These are phyloP conservation scores for Propithecus perrieri DNA, from an alignment of 2,797 vertebrate species.

Conservation along the genomic window DNA sequence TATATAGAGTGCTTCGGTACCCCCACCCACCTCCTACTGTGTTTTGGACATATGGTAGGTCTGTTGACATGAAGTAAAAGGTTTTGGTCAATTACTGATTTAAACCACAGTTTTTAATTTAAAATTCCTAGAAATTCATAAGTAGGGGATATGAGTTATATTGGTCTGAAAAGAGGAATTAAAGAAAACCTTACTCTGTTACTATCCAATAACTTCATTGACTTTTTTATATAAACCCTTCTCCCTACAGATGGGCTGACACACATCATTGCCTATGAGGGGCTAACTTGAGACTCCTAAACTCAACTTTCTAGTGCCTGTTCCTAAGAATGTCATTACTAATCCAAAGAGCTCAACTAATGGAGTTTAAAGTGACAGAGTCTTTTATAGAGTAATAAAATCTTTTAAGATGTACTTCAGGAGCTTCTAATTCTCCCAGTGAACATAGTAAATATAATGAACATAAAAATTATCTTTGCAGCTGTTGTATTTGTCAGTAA, in stretches of 20 bases:
- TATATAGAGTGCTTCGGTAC: not conserved
- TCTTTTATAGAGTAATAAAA: constrained; percentile 84
- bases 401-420: constrained; percentile 85
- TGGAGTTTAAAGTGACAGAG: constrained; percentile 82
- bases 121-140: not conserved
- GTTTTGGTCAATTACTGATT: not conserved
- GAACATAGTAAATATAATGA: constrained; percentile 85
- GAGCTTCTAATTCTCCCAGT: constrained; percentile 82
- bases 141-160: not conserved
- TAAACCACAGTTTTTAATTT: not conserved
- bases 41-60: not conserved
- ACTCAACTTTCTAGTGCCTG: constrained; percentile 36
- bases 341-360: constrained; percentile 79
- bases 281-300: constrained; percentile 40
- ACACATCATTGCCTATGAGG: not conserved
- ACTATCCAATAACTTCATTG: constrained; percentile 49
- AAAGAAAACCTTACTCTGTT: not conserved
- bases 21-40: not conserved
- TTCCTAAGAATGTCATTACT: constrained; percentile 74
- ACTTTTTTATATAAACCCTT: constrained; percentile 36
- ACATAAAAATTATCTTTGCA: constrained; percentile 85
- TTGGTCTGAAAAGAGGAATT: not conserved
- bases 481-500: constrained; percentile 83
- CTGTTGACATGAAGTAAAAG: not conserved
- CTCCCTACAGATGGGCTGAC: constrained; percentile 1